These are phyloP conservation scores for Aegotheles bennettii DNA, from an alignment of 2,113 vertebrate genomes.

Conservation along the genomic window DNA sequence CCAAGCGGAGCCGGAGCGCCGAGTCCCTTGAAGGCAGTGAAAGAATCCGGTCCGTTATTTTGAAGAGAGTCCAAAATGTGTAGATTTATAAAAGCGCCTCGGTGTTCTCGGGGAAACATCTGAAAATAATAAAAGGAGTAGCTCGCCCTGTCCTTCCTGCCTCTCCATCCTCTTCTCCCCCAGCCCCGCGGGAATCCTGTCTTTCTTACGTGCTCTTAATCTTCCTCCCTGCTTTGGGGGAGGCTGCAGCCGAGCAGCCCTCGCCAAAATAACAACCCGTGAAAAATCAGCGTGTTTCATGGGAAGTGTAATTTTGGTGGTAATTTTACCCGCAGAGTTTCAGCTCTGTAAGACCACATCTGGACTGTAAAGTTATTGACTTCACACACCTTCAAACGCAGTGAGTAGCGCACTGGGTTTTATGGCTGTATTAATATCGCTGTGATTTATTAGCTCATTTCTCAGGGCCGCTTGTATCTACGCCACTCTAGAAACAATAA, in stretches of 20 bases:
- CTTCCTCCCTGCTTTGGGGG: background rate
- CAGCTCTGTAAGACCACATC: background rate
- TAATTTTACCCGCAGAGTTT: background rate
- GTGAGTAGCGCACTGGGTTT: background rate
- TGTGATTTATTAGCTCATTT: background rate
- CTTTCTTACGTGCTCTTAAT: fast-evolving
- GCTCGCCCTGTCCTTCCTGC: slow-evolving; percentile 30
- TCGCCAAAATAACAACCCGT: background rate
- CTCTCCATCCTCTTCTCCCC: background rate
- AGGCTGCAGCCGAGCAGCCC: background rate
- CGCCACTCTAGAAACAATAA: background rate
- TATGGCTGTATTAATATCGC: background rate
- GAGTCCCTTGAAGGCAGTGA: background rate
- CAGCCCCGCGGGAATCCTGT: background rate
- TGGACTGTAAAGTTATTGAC: background rate
- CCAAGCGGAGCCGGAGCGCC: background rate
- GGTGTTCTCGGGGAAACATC: slow-evolving; percentile 14
- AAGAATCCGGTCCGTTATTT: background rate
- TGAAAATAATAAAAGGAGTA: slow-evolving; percentile 37
- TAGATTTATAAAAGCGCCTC: background rate
- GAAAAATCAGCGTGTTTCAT: background rate
- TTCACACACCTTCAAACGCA: background rate
- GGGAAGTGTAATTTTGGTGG: background rate
- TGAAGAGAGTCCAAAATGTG: background rate
- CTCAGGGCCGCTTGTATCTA: background rate